Evolutionary conservation across 2,113 vertebrate genomes (phyloP).

Genomic region (Maccullochella peelii): DNA sequence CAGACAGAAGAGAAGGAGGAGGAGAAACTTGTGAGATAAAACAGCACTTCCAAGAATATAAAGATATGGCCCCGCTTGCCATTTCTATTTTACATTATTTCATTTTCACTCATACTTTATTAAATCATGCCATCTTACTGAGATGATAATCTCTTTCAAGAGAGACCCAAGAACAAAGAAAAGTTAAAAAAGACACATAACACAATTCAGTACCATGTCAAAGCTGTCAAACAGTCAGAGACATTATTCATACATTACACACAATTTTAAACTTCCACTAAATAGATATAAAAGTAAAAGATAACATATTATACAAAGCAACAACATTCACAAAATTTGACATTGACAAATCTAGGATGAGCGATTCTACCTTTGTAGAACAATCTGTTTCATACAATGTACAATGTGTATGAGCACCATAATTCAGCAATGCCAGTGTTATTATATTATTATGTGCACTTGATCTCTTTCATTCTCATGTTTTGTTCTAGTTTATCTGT

Average conservation of each 20-base stretch:
- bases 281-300: neutral
- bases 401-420: neutral
- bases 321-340: neutral
- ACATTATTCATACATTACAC: conserved; percentile 2
- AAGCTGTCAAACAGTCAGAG: neutral
- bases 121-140: conserved; percentile 13
- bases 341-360: neutral
- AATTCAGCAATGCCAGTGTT: neutral
- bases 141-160: conserved; percentile 30
- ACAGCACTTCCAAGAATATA: conserved; percentile 23
- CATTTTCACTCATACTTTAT: conserved; percentile 39
- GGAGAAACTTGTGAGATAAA: conserved; percentile 33
- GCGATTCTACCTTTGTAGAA: neutral
- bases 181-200: neutral
- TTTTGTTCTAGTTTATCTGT: neutral
- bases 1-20: neutral
- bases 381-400: neutral
- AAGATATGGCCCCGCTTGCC: conserved; percentile 37
- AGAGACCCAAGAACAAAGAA: neutral
- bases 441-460: neutral
- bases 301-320: neutral
- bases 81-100: conserved; percentile 44
- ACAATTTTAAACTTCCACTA: neutral
- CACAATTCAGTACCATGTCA: neutral
- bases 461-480: neutral